Conservation (phyloP, 2,113 vertebrate species). For the Semnornis frantzii region DNA sequence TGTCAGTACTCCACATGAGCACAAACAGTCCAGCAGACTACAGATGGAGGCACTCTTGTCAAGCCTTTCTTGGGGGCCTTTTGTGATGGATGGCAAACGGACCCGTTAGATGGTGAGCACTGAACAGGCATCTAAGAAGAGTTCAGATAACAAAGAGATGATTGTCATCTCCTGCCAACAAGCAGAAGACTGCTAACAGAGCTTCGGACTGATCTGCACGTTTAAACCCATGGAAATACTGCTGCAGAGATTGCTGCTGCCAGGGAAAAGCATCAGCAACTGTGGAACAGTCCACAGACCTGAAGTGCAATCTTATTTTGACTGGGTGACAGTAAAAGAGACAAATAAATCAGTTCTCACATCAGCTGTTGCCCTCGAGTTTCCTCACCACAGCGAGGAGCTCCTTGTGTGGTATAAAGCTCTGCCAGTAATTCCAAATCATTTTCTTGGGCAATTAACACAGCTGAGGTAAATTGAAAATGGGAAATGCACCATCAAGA, state of each 20-base stretch:
- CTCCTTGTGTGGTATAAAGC: background rate
- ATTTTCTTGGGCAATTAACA: background rate
- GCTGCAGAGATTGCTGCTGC: background rate
- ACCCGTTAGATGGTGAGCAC: background rate
- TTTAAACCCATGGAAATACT: background rate
- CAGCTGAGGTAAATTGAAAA: background rate
- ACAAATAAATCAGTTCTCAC: background rate
- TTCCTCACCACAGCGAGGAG: background rate
- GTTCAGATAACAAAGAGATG: background rate
- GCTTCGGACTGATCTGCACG: background rate
- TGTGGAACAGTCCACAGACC: background rate
- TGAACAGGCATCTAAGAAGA: background rate
- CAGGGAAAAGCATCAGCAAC: background rate
- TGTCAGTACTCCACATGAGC: background rate
- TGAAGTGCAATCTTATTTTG: background rate
- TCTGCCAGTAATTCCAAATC: background rate
- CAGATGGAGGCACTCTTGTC: accelerated
- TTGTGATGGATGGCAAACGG: accelerated
- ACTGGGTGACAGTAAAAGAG: background rate
- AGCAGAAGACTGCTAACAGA: background rate
- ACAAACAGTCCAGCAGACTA: background rate
- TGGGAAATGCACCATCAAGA: background rate
- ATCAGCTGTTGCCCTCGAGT: background rate
- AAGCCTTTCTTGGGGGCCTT: background rate
- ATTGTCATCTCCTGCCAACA: background rate